Percentiles rank a stretch among this genome's conserved stretches.
Evolutionary conservation across 2,797 vertebrate genomes (phyloP).

Genomic region (Amniataba percoides): DNA sequence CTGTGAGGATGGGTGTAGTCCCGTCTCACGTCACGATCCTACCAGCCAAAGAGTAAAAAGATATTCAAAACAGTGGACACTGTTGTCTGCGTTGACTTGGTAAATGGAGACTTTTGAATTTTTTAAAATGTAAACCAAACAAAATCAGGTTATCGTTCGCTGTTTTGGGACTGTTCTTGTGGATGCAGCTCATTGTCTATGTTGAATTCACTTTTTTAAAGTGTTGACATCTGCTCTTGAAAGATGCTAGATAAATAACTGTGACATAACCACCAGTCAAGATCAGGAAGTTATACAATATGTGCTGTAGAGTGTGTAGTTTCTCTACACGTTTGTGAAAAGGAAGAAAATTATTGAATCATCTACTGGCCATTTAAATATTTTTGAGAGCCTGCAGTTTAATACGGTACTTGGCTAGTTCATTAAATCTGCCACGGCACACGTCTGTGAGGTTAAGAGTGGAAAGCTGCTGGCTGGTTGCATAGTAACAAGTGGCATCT

Average conservation of each 20-base stretch:
- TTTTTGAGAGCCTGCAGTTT: too few species aligned
- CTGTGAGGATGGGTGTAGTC: background rate
- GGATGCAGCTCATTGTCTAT: background rate
- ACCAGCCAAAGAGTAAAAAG: background rate
- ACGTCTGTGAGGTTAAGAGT: too few species aligned
- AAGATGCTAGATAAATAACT: slow-evolving; percentile 18
- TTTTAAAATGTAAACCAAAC: background rate
- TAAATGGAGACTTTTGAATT: background rate
- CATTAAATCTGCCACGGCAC: too few species aligned
- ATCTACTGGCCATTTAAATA: too few species aligned
- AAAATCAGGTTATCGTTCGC: background rate
- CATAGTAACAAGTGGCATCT: too few species aligned
- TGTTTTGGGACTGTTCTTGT: background rate
- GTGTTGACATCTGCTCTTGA: slow-evolving; percentile 9
- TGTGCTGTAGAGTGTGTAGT: background rate
- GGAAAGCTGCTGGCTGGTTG: too few species aligned
- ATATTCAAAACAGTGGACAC: background rate
- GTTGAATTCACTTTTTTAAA: slow-evolving; percentile 2
- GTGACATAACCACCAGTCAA: background rate
- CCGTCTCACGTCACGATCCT: background rate
- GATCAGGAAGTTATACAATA: background rate
- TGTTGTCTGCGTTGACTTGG: background rate
- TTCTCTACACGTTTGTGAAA: background rate
- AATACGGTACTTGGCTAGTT: too few species aligned
- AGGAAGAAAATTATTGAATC: background rate